A percentile compares a stretch with the other conserved stretches of the same genome.
phyloP scores from a whole-genome alignment of 2,113 vertebrate genomes.

The Bujurquina vittata region DNA sequence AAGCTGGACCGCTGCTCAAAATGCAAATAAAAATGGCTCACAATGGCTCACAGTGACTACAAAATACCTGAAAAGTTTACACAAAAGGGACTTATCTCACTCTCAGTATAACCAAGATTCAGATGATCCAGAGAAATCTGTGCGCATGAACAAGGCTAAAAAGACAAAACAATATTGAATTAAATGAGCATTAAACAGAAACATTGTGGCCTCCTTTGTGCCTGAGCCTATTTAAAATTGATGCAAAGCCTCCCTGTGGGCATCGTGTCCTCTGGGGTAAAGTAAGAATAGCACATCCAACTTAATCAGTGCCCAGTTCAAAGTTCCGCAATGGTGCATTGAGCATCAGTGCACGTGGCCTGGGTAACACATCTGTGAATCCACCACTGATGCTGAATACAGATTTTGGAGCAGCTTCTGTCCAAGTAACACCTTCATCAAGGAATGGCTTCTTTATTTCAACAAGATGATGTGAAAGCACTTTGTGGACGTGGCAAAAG shows the following conservation, averaged over 20 bases:
- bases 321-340: accelerated
- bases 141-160: no score
- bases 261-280: neutral
- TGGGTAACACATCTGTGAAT: neutral
- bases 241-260: accelerated
- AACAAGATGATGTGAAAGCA: neutral
- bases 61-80: no score
- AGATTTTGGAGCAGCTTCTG: neutral
- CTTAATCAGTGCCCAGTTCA: neutral
- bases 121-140: neutral
- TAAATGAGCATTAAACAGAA: no score
- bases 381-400: neutral
- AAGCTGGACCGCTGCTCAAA: neutral
- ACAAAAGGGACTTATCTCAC: no score
- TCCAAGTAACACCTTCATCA: neutral
- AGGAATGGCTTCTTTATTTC: neutral
- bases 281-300: neutral
- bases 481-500: neutral
- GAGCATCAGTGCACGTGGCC: accelerated
- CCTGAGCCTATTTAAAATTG: neutral
- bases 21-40: neutral
- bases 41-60: no score
- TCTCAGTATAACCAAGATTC: neutral
- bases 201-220: neutral
- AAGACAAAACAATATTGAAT: no score